Percentiles rank a stretch among this genome's conserved stretches.
Conservation (phyloP, 1,140 invertebrate species). For the Acromyrmex heyeri region DNA sequence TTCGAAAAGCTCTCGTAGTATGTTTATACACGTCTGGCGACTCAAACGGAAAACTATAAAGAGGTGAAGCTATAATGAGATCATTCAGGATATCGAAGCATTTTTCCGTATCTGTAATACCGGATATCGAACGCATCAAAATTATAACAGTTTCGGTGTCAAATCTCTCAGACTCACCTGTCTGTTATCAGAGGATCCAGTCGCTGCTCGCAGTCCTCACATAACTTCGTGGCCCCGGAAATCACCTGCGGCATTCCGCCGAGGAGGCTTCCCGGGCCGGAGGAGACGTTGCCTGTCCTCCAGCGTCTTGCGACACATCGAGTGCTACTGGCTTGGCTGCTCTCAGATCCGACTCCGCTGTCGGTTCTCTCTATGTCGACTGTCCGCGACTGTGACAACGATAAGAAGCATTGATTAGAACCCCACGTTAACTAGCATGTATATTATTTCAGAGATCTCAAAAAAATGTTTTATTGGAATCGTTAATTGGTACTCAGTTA, state of each 20-base stretch:
- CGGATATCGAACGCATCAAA: neutral
- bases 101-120: neutral
- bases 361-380: slow-evolving; percentile 95
- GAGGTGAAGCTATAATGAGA: neutral
- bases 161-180: slow-evolving; percentile 74
- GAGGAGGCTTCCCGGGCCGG: slow-evolving; percentile 80
- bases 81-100: neutral
- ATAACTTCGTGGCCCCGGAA: slow-evolving; percentile 83
- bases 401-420: slow-evolving; percentile 15
- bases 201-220: slow-evolving; percentile 85
- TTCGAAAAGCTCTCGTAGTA: neutral
- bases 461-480: neutral
- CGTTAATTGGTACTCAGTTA: too few species aligned
- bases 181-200: slow-evolving; percentile 84
- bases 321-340: slow-evolving; percentile 94
- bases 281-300: slow-evolving; percentile 80
- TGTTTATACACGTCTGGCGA: neutral
- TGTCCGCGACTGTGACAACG: slow-evolving; percentile 81
- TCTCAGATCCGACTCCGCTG: slow-evolving; percentile 97
- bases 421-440: neutral
- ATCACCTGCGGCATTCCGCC: slow-evolving; percentile 80
- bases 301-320: slow-evolving; percentile 82
- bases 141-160: neutral
- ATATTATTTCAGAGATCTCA: neutral
- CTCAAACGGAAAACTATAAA: slow-evolving; percentile 6